phyloP scores from a whole-genome alignment of 2,888 invertebrate genomes.

The Drosophila quinaria region DNA sequence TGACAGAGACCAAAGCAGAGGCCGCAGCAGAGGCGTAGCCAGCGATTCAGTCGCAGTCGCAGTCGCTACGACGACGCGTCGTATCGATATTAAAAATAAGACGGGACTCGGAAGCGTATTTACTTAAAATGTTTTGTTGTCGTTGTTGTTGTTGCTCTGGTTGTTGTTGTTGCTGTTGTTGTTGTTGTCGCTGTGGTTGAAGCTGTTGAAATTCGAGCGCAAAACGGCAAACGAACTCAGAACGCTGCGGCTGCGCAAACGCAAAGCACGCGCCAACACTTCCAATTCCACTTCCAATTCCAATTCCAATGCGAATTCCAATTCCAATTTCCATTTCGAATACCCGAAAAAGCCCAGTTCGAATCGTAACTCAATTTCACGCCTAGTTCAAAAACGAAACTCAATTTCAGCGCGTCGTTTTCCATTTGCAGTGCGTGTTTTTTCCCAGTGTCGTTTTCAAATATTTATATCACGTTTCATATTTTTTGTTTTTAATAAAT shows the following conservation, averaged over 20 bases:
- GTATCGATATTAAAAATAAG: conserved; percentile 67
- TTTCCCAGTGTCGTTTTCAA: neutral
- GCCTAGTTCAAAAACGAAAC: neutral
- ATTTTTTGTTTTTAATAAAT: neutral
- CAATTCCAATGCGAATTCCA: conserved; percentile 20
- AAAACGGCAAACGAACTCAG: conserved; percentile 76
- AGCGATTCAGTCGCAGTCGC: conserved; percentile 35
- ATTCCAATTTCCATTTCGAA: neutral
- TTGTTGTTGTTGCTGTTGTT: conserved; percentile 34
- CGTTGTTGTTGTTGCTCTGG: conserved; percentile 28
- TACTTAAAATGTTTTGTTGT: conserved; percentile 25
- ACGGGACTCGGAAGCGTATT: conserved; percentile 76
- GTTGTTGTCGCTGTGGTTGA: conserved; percentile 40
- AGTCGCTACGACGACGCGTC: conserved; percentile 44
- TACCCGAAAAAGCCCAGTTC: neutral
- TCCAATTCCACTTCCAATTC: conserved; percentile 23
- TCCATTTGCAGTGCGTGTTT: conserved; percentile 9
- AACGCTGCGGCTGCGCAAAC: conserved; percentile 83
- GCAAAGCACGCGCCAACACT: conserved; percentile 74
- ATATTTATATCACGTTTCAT: neutral
- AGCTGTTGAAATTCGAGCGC: conserved; percentile 76
- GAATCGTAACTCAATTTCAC: neutral
- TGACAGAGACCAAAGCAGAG: conserved; percentile 8
- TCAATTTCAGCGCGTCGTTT: conserved; percentile 1
- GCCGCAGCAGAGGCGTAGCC: conserved; percentile 2